Evolutionary conservation across 2,113 vertebrate genomes (phyloP).

Genomic region (Grantiella picta): DNA sequence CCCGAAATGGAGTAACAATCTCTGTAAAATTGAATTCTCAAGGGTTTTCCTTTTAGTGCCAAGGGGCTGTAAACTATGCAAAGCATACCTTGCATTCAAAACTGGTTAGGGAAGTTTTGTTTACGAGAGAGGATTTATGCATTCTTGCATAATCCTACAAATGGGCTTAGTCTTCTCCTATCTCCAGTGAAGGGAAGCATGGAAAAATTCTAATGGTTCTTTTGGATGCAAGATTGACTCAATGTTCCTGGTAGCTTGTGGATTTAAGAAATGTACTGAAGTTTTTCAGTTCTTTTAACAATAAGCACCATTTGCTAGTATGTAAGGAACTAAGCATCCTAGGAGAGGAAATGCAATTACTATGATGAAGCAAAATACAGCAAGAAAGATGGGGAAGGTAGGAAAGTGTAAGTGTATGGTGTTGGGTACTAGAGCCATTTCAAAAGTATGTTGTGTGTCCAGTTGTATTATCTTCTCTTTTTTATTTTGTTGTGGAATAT

Average conservation of each 20-base stretch:
- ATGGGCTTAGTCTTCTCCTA: neutral
- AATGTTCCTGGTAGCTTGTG: neutral
- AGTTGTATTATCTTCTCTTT: neutral
- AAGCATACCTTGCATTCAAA: neutral
- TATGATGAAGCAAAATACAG: neutral
- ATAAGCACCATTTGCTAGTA: neutral
- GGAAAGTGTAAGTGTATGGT: neutral
- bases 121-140: neutral
- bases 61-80: neutral
- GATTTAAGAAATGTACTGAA: neutral
- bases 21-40: neutral
- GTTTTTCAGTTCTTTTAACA: neutral
- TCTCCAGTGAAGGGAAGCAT: neutral
- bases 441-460: neutral
- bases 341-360: neutral
- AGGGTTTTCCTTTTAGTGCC: neutral
- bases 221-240: neutral
- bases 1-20: neutral
- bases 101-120: constrained; percentile 30
- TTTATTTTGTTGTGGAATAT: neutral
- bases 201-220: neutral
- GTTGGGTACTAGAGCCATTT: neutral
- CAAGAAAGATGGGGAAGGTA: neutral
- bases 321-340: neutral
- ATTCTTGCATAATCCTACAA: neutral